Evolutionary conservation across 2,113 vertebrate genomes (phyloP).

Genomic region (Psammodynastes pulverulentus): DNA sequence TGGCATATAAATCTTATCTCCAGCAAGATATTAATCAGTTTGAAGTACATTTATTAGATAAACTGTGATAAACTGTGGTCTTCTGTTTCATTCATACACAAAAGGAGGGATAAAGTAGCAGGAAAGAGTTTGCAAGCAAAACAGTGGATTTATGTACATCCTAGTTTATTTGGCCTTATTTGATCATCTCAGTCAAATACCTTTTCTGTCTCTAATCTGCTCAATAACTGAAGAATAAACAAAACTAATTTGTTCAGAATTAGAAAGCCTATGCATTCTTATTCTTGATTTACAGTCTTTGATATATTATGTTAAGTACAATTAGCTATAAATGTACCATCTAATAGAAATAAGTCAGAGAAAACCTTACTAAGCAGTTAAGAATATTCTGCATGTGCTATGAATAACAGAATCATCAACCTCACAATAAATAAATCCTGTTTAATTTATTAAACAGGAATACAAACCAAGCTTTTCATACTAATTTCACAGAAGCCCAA

Average conservation of each 20-base stretch:
- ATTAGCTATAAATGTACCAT: neutral
- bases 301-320: neutral
- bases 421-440: neutral
- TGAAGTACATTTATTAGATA: neutral
- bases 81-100: neutral
- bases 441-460: neutral
- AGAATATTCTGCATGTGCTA: slow-evolving; percentile 14
- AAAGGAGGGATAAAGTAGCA: neutral
- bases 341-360: slow-evolving; percentile 19
- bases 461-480: slow-evolving; percentile 17
- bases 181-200: neutral
- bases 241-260: neutral
- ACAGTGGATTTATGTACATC: neutral
- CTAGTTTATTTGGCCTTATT: neutral
- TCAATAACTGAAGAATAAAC: neutral
- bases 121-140: neutral
- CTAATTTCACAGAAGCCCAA: slow-evolving; percentile 16
- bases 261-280: neutral
- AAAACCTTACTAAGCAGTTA: neutral
- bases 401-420: slow-evolving; percentile 21
- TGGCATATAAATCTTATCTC: neutral
- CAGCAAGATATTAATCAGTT: neutral
- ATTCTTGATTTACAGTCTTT: neutral
- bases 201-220: neutral
- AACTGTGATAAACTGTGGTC: neutral